These are phyloP conservation scores for Arvicanthis niloticus DNA, from an alignment of 2,113 vertebrate genomes.

Conservation along the genomic window DNA sequence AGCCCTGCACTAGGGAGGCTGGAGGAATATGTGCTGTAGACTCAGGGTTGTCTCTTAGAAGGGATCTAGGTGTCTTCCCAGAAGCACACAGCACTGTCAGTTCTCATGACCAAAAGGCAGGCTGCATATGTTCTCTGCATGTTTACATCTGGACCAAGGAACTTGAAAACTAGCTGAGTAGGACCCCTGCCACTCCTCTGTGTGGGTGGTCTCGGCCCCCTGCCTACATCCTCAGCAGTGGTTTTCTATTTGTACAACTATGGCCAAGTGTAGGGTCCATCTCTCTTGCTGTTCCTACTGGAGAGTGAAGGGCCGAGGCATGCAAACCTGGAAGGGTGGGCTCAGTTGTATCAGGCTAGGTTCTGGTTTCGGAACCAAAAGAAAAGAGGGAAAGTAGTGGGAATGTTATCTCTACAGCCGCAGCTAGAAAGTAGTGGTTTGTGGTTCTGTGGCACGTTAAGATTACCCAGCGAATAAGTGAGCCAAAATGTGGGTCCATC, in stretches of 20 bases:
- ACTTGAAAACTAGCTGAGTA: neutral
- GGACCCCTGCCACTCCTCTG: neutral
- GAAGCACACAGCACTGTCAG: rapidly evolving
- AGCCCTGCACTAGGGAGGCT: neutral
- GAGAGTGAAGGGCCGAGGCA: neutral
- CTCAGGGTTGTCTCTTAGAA: rapidly evolving
- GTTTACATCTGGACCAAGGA: neutral
- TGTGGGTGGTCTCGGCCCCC: neutral
- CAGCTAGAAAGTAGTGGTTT: neutral
- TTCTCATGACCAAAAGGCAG: neutral
- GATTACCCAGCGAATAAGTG: neutral
- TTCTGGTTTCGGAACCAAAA: neutral
- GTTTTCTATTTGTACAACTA: neutral
- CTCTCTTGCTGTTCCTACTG: neutral
- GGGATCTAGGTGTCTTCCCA: no score
- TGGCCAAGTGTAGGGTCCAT: neutral
- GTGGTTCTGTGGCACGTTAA: rapidly evolving
- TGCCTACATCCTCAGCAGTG: rapidly evolving
- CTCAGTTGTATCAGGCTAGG: no score
- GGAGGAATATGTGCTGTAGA: neutral
- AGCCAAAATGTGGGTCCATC: neutral
- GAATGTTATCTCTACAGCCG: neutral
- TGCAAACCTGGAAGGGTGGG: rapidly evolving
- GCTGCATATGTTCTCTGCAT: rapidly evolving
- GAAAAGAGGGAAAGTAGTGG: neutral